A percentile compares a stretch with the other conserved stretches of the same genome.
These are phyloP conservation scores for Conistra vaccinii DNA, from an alignment of 2,888 invertebrate species.

Conservation along the genomic window DNA sequence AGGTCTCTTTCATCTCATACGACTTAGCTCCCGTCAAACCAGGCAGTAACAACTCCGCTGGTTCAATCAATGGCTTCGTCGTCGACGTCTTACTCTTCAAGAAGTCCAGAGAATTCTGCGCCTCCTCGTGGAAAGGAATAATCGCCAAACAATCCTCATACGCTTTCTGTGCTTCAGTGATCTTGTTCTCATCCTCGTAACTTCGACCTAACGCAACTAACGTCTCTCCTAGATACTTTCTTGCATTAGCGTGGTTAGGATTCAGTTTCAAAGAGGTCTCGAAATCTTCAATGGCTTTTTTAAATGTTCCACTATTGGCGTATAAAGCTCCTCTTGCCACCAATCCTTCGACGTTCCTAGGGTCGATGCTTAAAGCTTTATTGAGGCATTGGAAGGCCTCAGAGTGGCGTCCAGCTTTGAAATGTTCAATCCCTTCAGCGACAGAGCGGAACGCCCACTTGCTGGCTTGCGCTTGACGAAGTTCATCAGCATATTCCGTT, in stretches of 20 bases:
- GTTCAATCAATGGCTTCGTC: conserved; percentile 92
- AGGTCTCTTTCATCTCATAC: conserved; percentile 92
- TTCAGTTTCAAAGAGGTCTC: conserved; percentile 97
- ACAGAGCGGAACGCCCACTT: conserved; percentile 98
- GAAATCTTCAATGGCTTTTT: conserved; percentile 98
- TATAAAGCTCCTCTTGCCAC: conserved; percentile 97
- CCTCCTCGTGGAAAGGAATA: conserved; percentile 96
- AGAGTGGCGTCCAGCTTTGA: conserved; percentile 97
- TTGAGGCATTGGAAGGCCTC: conserved; percentile 98
- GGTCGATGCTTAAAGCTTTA: conserved; percentile 97
- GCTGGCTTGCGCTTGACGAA: conserved; percentile 97
- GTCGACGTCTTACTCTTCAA: conserved; percentile 93
- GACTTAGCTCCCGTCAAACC: conserved; percentile 90
- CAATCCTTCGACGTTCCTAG: conserved; percentile 97
- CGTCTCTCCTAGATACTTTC: conserved; percentile 98
- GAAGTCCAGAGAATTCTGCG: conserved; percentile 95
- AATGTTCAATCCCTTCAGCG: conserved; percentile 98
- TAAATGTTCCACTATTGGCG: conserved; percentile 98
- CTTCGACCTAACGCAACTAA: conserved; percentile 96
- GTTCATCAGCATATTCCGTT: conserved; percentile 95
- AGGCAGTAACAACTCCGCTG: conserved; percentile 91
- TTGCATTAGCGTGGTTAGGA: conserved; percentile 97
- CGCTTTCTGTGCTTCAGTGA: conserved; percentile 95
- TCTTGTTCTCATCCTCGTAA: conserved; percentile 96
- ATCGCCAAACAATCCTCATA: conserved; percentile 96